Base-by-base conservation (phyloP, 2,888 invertebrate species). In the Pristionchus maxplancki region DNA sequence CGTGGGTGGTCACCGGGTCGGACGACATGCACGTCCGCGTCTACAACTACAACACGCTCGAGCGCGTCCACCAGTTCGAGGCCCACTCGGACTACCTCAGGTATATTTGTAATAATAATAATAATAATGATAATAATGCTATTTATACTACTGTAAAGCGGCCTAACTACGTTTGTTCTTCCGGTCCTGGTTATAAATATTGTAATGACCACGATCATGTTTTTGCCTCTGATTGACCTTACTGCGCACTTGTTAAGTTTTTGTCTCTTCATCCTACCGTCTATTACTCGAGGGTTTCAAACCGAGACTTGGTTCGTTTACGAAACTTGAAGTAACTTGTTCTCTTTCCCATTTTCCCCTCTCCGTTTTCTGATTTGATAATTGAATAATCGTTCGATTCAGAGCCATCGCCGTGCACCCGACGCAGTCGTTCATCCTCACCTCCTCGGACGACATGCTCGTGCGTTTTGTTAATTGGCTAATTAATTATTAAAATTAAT, bases 11-110 rank as follows among this genome's bases (percentile, higher is more conserved):
- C 84, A 97, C 98, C 2, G 99, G 99, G 31, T 99, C 99, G 0
- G 98, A 94, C 88, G 94, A 94, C 90, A 94, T 94, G 94, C 91
- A 93, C 74, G 97, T 99, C 44, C 96, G 99, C 90, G 97, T 99
- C 50, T 99, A 97, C 95, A 99, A 99, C 95, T 99, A 99, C 95
- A 99, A 99, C 95, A 99, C 99, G 0, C 95, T 99, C 92, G 99
- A 99, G 95, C 96, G 98, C 92, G 97, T 98, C 8, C 98, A 99
- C 95, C 96, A 97, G 8, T 98, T 97, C 95, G 99, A 99, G 95
- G 99, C 99, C 0, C 99, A 99, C 95, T 98, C 98, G 1, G 99
- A 99, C 95, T 99, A 99, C 95, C 97, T 99, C 40, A 96, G 91
- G 91, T 90, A 67, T 34, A 37, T 34, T 20, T 98, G 37, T 86